Evolutionary conservation across 2,888 invertebrate species (phyloP).

Genomic region (Tetrapedia diversipes): DNA sequence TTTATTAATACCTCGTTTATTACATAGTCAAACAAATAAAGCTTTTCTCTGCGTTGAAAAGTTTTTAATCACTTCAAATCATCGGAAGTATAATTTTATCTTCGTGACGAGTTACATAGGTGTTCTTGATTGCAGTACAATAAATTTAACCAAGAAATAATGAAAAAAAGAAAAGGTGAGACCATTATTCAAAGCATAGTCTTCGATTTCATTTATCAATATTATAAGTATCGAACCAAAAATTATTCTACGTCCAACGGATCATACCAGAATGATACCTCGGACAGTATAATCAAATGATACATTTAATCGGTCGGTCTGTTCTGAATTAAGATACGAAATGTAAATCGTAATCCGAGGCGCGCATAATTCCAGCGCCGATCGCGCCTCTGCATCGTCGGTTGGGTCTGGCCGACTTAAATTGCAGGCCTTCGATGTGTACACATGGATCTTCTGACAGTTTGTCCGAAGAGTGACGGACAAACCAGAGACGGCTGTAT

Average conservation of each 20-base stretch:
- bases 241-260: neutral
- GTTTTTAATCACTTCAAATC: too few species aligned
- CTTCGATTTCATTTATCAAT: neutral
- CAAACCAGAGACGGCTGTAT: slow-evolving; percentile 28
- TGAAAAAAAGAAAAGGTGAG: too few species aligned
- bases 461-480: slow-evolving; percentile 41
- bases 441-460: slow-evolving; percentile 29
- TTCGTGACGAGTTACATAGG: too few species aligned
- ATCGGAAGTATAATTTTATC: too few species aligned
- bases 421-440: slow-evolving; percentile 33
- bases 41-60: too few species aligned
- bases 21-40: too few species aligned
- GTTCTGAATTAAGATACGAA: slow-evolving; percentile 14
- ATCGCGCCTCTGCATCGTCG: slow-evolving; percentile 25
- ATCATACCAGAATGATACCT: neutral
- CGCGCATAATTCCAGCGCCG: slow-evolving; percentile 16
- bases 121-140: too few species aligned
- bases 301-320: neutral
- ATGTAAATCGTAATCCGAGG: slow-evolving; percentile 28
- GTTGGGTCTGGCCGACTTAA: slow-evolving; percentile 30
- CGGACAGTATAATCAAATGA: neutral
- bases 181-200: neutral
- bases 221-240: neutral
- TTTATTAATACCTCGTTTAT: too few species aligned
- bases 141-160: too few species aligned